A percentile compares a stretch with the other conserved stretches of the same genome.
Conservation (phyloP, 2,797 vertebrate genomes). For the Sebastes flavidus region DNA sequence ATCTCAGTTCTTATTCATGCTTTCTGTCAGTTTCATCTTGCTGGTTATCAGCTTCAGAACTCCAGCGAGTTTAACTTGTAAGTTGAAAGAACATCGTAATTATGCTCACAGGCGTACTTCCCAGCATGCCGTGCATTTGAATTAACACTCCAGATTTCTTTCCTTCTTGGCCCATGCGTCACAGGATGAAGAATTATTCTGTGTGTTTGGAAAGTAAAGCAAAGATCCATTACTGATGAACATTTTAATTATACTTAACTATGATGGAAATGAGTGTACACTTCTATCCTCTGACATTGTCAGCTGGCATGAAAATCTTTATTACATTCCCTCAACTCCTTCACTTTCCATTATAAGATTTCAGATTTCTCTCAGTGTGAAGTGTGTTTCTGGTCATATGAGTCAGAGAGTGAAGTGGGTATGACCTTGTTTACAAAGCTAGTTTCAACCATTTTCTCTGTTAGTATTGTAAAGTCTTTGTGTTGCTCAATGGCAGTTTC, state of each 20-base stretch:
- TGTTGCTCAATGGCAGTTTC: constrained; percentile 17
- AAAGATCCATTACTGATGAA: background rate
- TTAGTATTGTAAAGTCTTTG: background rate
- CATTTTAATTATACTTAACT: background rate
- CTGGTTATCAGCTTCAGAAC: constrained; percentile 39
- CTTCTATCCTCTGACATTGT: background rate
- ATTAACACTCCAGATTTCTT: constrained; percentile 38
- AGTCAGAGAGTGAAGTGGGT: background rate
- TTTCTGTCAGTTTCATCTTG: constrained; percentile 55
- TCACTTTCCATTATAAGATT: background rate
- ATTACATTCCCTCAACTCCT: background rate
- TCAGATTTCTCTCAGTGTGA: background rate
- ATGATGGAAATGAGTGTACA: background rate
- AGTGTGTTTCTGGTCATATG: background rate
- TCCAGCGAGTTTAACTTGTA: constrained; percentile 46
- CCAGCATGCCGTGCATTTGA: constrained; percentile 54
- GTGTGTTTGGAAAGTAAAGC: constrained; percentile 22
- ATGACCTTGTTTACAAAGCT: background rate
- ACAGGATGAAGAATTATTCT: constrained; percentile 17
- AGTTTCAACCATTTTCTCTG: background rate
- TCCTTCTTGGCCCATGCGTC: constrained; percentile 18
- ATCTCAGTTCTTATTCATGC: constrained; percentile 29
- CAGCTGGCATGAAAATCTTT: background rate
- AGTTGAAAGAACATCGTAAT: constrained; percentile 56
- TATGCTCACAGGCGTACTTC: constrained; percentile 48